Percentiles rank a stretch among this genome's conserved stretches.
Conservation (phyloP, 1,140 invertebrate genomes). For the Cotesia typhae region DNA sequence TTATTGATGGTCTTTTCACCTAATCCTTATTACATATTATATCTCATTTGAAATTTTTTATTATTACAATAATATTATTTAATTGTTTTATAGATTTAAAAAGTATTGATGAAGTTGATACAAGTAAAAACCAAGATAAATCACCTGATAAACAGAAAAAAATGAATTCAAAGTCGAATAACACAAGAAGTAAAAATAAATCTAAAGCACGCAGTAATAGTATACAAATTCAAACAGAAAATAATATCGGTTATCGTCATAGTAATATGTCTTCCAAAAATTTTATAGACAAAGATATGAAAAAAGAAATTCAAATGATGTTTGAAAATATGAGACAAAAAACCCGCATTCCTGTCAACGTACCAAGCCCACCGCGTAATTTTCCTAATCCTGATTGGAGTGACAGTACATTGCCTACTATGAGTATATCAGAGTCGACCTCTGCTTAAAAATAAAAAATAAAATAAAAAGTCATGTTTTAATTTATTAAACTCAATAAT, state of each 20-base stretch:
- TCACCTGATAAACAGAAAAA: not conserved
- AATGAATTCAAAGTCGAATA: constrained; percentile 8
- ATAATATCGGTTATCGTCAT: not conserved
- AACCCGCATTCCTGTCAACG: constrained; percentile 42
- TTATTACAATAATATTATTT: not conserved
- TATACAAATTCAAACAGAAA: constrained; percentile 3
- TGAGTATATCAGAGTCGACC: constrained; percentile 44
- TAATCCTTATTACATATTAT: no score
- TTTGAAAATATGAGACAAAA: constrained; percentile 44
- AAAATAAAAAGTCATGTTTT: constrained; percentile 11
- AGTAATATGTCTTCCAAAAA: constrained; percentile 29
- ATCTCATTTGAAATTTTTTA: no score
- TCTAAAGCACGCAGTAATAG: constrained; percentile 10
- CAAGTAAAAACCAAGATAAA: constrained; percentile 28
- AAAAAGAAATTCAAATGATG: constrained; percentile 45
- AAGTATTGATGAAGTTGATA: constrained; percentile 8
- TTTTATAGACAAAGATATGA: constrained; percentile 37
- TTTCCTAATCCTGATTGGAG: constrained; percentile 51
- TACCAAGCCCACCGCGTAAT: constrained; percentile 48
- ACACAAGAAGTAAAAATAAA: not conserved
- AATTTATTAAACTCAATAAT: not conserved
- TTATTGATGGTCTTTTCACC: no score
- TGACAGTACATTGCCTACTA: constrained; percentile 49
- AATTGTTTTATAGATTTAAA: constrained; percentile 5
- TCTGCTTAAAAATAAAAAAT: constrained; percentile 8